Conservation (phyloP, 2,113 vertebrate genomes). For the Eupsittula cactorum region DNA sequence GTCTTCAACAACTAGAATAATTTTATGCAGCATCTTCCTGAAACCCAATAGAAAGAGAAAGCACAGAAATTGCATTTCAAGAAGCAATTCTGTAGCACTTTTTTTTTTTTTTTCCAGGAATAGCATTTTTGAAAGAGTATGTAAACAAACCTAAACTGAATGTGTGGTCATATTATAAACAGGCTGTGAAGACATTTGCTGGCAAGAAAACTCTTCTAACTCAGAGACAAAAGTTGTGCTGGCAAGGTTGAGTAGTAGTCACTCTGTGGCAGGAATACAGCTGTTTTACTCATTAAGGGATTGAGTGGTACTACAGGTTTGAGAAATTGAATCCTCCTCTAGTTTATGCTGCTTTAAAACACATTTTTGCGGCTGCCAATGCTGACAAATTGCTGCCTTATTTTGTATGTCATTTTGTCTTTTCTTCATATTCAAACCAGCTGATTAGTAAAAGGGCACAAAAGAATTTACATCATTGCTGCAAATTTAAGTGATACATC, state of each 20-base stretch:
- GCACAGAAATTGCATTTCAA: background rate
- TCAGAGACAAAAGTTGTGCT: slow-evolving; percentile 9
- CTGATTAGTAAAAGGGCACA: background rate
- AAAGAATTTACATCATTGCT: background rate
- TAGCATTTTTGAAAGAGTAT: background rate
- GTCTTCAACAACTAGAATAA: background rate
- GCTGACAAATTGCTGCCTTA: slow-evolving; percentile 1
- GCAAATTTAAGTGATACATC: slow-evolving; percentile 16
- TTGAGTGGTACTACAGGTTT: background rate
- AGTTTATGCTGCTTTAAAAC: slow-evolving; percentile 37
- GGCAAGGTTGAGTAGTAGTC: slow-evolving; percentile 14
- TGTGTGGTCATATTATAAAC: background rate
- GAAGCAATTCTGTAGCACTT: background rate
- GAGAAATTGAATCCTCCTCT: background rate
- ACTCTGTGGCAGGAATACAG: slow-evolving; percentile 35
- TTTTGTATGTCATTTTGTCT: slow-evolving; percentile 20
- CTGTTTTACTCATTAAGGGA: slow-evolving; percentile 24
- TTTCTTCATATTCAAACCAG: background rate
- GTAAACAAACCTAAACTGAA: background rate
- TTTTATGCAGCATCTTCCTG: background rate
- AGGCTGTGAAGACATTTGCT: slow-evolving; percentile 27
- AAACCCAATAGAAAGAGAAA: background rate
- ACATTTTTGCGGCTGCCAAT: slow-evolving; percentile 3
- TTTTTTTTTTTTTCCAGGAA: background rate
- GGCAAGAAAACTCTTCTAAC: slow-evolving; percentile 1